These are phyloP conservation scores for Gymnocephalus cernua DNA, from an alignment of 2,113 vertebrate genomes.

Conservation along the genomic window DNA sequence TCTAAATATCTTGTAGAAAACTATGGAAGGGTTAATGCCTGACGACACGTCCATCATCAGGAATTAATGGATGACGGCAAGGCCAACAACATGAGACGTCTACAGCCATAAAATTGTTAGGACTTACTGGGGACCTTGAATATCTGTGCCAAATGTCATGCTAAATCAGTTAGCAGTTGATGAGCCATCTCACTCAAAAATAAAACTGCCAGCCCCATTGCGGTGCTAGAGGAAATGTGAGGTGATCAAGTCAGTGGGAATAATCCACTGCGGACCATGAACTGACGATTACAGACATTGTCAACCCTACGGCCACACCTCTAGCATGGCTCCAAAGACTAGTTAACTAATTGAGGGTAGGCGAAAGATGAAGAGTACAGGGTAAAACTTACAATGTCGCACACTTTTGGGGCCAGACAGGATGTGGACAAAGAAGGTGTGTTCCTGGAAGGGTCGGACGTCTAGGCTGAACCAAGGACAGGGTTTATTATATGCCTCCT, in stretches of 20 bases:
- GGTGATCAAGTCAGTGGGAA: background rate
- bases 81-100: too few relatives aligned
- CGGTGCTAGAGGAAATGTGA: background rate
- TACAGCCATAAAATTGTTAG: too few relatives aligned
- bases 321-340: background rate
- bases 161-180: background rate
- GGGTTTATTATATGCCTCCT: background rate
- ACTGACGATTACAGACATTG: background rate
- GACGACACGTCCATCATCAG: too few relatives aligned
- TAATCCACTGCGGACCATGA: background rate
- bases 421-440: background rate
- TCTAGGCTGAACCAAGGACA: background rate
- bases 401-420: background rate
- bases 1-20: conserved; percentile 5
- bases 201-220: background rate
- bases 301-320: background rate
- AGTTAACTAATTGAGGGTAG: background rate
- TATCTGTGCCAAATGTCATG: background rate
- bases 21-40: background rate
- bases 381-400: background rate
- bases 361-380: background rate
- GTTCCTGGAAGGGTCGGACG: background rate
- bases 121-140: background rate
- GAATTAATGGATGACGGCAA: too few relatives aligned
- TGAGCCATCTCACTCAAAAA: background rate